phyloP scores from a whole-genome alignment of 1,140 invertebrate genomes.

The fruit fly (Drosophila melanogaster) region DNA sequence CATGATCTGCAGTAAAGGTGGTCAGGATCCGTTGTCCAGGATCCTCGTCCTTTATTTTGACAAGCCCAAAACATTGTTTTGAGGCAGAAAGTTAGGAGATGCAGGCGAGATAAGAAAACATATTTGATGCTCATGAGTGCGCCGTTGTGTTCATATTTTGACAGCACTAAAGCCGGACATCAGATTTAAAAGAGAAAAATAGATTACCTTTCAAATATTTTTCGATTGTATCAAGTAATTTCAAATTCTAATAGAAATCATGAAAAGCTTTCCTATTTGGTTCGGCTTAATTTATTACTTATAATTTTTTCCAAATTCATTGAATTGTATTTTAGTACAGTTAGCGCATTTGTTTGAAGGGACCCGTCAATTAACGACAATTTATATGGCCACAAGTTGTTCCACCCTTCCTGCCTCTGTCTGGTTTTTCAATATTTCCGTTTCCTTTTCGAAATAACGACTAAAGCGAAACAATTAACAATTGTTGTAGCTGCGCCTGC shows the following conservation, averaged over 20 bases:
- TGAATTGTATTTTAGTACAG: slow-evolving; percentile 18
- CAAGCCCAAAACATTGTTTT: slow-evolving; percentile 38
- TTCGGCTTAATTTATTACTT: background rate
- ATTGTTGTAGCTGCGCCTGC: slow-evolving; percentile 76
- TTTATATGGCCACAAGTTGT: slow-evolving; percentile 65
- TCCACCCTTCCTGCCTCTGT: slow-evolving; percentile 16
- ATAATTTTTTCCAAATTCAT: background rate
- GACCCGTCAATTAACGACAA: slow-evolving; percentile 76
- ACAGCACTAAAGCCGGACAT: slow-evolving; percentile 1
- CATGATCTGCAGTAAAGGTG: slow-evolving; percentile 17
- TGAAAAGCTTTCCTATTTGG: no score
- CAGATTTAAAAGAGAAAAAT: background rate
- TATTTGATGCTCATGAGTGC: slow-evolving; percentile 17
- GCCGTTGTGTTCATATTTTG: slow-evolving; percentile 39
- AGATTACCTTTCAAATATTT: background rate
- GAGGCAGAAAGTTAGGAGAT: slow-evolving; percentile 25
- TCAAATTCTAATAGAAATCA: background rate
- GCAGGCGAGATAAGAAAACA: slow-evolving; percentile 39
- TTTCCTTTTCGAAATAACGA: slow-evolving; percentile 49
- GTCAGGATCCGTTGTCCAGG: slow-evolving; percentile 1
- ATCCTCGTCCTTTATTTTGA: slow-evolving; percentile 30
- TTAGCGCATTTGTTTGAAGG: slow-evolving; percentile 18
- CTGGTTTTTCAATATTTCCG: slow-evolving; percentile 40
- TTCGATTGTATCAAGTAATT: background rate
- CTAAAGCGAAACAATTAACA: slow-evolving; percentile 75